Evolutionary conservation across 2,113 vertebrate genomes (phyloP).

Genomic region (Brevimyrus niger): DNA sequence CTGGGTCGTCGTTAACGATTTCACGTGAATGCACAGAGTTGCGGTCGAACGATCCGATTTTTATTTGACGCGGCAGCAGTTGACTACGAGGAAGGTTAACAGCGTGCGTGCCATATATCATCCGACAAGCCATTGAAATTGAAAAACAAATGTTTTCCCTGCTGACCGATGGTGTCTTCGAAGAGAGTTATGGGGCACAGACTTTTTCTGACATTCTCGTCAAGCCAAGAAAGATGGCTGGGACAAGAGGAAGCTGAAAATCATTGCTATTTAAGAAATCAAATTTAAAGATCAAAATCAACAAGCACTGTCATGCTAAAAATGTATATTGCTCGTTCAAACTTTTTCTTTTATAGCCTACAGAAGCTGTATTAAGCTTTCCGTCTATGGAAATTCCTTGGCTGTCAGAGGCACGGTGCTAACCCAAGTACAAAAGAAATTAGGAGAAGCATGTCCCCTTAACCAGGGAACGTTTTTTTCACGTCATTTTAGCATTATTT

Average conservation of each 20-base stretch:
- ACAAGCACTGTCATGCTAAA: background rate
- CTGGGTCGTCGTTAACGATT: background rate
- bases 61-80: background rate
- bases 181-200: background rate
- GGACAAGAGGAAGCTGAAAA: background rate
- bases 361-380: background rate
- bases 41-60: background rate
- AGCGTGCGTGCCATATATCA: background rate
- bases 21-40: background rate
- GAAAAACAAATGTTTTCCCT: conserved; percentile 9
- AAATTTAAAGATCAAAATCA: background rate
- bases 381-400: background rate
- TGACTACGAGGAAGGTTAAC: background rate
- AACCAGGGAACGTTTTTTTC: background rate
- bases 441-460: background rate
- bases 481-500: background rate
- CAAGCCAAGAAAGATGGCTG: background rate
- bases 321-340: background rate
- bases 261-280: background rate
- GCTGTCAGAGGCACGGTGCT: background rate
- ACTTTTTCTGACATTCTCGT: background rate
- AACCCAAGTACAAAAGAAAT: background rate
- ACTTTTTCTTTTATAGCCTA: background rate
- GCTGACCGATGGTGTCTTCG: background rate
- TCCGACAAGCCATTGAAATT: background rate